These are phyloP conservation scores for Eustalomyia histrio DNA, from an alignment of 2,888 invertebrate species.

Conservation along the genomic window DNA sequence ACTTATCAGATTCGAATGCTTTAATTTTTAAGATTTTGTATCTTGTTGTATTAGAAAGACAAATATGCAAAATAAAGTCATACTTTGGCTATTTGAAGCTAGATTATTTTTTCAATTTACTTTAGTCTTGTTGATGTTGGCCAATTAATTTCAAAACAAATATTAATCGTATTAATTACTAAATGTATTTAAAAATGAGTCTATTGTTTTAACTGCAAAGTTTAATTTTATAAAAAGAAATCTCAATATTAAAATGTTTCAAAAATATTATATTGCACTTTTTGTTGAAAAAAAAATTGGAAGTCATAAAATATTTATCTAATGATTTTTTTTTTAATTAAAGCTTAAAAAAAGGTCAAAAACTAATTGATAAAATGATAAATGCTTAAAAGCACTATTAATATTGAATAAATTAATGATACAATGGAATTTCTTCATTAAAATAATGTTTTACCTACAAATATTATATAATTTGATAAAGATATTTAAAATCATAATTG, in stretches of 20 bases:
- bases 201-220: background rate
- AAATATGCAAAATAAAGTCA: too few relatives aligned
- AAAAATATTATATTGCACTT: background rate
- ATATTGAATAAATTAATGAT: background rate
- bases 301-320: background rate
- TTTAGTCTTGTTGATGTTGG: too few relatives aligned
- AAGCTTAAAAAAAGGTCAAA: conserved; percentile 25
- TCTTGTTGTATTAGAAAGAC: too few relatives aligned
- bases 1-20: too few relatives aligned
- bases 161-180: too few relatives aligned
- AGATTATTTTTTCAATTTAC: too few relatives aligned
- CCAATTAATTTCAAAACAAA: too few relatives aligned
- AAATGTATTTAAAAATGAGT: background rate
- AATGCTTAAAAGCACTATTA: background rate
- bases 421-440: background rate
- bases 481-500: background rate
- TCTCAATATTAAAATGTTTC: background rate
- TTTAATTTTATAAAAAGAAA: background rate
- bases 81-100: too few relatives aligned
- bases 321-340: conserved; percentile 20
- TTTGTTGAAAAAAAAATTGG: background rate
- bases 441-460: background rate
- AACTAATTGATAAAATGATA: background rate
- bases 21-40: too few relatives aligned
- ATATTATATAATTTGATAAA: background rate